phyloP scores from a whole-genome alignment of 2,888 invertebrate genomes.

The Metacarcinus magister region DNA sequence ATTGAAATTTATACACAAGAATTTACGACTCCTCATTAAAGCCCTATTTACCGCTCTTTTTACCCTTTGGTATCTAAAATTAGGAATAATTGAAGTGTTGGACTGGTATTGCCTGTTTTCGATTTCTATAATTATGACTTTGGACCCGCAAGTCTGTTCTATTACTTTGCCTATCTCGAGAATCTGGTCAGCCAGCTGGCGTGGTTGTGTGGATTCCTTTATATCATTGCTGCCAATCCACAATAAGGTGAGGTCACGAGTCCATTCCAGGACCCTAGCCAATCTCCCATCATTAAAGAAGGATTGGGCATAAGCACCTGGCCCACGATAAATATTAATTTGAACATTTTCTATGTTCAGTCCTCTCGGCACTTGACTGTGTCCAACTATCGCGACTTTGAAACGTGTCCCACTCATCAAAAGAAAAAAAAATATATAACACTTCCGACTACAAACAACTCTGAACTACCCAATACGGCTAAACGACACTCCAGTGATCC shows the following conservation, averaged over 20 bases:
- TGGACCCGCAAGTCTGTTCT: not conserved
- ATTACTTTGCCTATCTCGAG: not conserved
- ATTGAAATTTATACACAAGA: conserved; percentile 23
- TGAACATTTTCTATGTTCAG: not conserved
- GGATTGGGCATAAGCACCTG: not conserved
- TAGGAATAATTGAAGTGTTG: not conserved
- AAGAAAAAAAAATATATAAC: too few species aligned
- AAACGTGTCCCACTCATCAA: too few species aligned
- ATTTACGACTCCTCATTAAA: not conserved
- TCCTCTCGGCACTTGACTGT: not conserved
- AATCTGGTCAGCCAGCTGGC: not conserved
- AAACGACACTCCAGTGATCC: too few species aligned
- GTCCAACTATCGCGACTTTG: not conserved
- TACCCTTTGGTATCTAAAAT: not conserved
- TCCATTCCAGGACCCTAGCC: too few species aligned
- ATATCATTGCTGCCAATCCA: not conserved
- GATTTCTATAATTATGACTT: not conserved
- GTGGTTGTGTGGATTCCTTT: not conserved
- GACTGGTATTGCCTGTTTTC: not conserved
- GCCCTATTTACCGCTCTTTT: not conserved
- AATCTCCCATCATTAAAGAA: not conserved
- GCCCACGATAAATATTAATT: not conserved
- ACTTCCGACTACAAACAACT: too few species aligned
- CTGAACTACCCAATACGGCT: too few species aligned
- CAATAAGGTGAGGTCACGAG: too few species aligned